Percentiles rank a stretch among this genome's conserved stretches.
Conservation (phyloP, 2,113 vertebrate genomes). For the Mohoua ochrocephala region DNA sequence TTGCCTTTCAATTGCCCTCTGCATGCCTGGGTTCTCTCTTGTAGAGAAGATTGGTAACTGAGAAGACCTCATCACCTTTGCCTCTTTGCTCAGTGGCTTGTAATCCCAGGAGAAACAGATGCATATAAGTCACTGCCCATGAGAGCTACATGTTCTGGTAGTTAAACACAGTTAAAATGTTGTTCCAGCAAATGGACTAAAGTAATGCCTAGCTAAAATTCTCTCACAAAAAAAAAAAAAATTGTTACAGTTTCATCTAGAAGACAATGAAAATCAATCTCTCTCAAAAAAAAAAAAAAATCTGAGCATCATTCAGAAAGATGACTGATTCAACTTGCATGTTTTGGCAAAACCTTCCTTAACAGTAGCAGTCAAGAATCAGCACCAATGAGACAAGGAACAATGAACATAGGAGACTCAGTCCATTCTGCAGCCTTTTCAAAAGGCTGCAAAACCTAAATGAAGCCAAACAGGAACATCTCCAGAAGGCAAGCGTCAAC, state of each 20-base stretch:
- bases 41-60: not conserved
- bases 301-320: not conserved
- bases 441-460: not conserved
- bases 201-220: not conserved
- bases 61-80: not conserved
- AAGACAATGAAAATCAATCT: not conserved
- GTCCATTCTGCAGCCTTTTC: not conserved
- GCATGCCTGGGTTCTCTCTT: not conserved
- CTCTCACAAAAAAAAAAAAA: not conserved
- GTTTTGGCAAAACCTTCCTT: not conserved
- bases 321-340: not conserved
- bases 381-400: not conserved
- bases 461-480: not conserved
- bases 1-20: not conserved
- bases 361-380: not conserved
- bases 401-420: accelerated
- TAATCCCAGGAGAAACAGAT: not conserved
- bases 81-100: not conserved
- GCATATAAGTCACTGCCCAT: not conserved
- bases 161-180: not conserved
- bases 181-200: not conserved
- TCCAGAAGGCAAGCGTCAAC: not conserved
- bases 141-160: not conserved
- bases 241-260: not conserved
- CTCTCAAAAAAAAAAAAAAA: not conserved